These are phyloP conservation scores for Lycaena phlaeas DNA, from an alignment of 2,888 invertebrate genomes.

Conservation along the genomic window DNA sequence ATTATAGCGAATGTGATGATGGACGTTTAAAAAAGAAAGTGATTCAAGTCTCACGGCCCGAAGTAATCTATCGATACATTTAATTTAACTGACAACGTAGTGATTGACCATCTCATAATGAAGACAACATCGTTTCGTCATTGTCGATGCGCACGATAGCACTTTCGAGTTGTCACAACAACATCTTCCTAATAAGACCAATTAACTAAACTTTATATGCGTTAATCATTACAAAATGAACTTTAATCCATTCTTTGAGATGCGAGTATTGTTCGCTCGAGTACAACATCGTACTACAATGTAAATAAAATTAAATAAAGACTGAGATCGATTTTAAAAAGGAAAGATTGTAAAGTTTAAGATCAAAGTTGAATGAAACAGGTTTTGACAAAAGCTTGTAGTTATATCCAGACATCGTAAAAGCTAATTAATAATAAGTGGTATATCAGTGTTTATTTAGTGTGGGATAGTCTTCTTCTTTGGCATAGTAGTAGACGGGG, in stretches of 20 bases:
- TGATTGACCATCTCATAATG: constrained; percentile 72
- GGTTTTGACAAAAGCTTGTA: constrained; percentile 23
- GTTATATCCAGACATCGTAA: no score
- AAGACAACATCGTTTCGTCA: constrained; percentile 74
- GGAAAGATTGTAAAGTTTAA: constrained; percentile 22
- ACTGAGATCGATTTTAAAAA: constrained; percentile 8
- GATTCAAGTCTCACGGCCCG: constrained; percentile 60
- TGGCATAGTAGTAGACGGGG: no score
- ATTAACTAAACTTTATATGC: constrained; percentile 56
- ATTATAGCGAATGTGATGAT: constrained; percentile 10
- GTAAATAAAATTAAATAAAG: constrained; percentile 11
- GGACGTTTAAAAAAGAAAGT: constrained; percentile 42
- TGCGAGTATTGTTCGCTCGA: constrained; percentile 26
- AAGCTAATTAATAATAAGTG: no score
- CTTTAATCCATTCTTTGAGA: constrained; percentile 38
- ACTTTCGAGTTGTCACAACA: constrained; percentile 71
- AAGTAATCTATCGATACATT: constrained; percentile 72
- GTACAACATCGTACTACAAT: not conserved
- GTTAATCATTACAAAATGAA: constrained; percentile 36
- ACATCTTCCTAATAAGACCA: constrained; percentile 71
- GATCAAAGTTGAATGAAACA: constrained; percentile 69
- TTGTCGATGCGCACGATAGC: constrained; percentile 72
- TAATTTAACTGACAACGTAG: constrained; percentile 72
- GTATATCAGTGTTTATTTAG: no score
- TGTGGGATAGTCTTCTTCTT: no score